Evolutionary conservation across 2,797 vertebrate genomes (phyloP), one percentile per base, ranked within the genome.

Genomic region (Enteromius thamalakanensis): DNA sequence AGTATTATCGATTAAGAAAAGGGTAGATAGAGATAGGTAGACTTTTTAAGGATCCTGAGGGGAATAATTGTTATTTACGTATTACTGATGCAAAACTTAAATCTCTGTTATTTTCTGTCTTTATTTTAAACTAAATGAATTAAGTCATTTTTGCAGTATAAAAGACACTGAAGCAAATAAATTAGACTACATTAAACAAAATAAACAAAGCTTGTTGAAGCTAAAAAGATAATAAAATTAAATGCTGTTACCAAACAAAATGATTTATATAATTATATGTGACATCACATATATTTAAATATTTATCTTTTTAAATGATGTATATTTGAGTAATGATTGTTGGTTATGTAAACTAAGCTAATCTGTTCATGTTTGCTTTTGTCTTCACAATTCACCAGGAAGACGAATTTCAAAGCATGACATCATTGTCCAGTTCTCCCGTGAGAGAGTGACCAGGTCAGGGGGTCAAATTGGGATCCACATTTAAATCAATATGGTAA

Each of bases 361-460:
- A 82, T 82, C 60, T n/a, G 23, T 19, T 75, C 29, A 2, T 82
- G 15, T 49, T 10, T 65, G 58, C 10, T 45, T 65, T 47, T 51
- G 53, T 69, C 47, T 53, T 70, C 11, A 62, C 68, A 71, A 64
- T 71, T 53, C 42, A 72, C 49, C 17, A 58, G 6, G 29, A 67
- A 65, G 15, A 65, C 62, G 15, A 34, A 76, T 87, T 68, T 86
- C 76, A 7, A 21, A 26, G 75, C 55, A 86, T 85, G 86, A 88
- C 79, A 85, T 89, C 85, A 89, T 21, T 76, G 19, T 68, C 32
- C 49, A 76, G 26, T 51, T 76, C 29, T 71, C 75, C 62, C 3
- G 0, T 47, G 58, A 67, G 77, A 76, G 62, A 83, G 64, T 80
- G 80, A 84, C 60, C 55, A 65, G 88, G 88, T 88, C 85, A 88